phyloP scores from a whole-genome alignment of 2,113 vertebrate species.

The Phaethon lepturus region DNA sequence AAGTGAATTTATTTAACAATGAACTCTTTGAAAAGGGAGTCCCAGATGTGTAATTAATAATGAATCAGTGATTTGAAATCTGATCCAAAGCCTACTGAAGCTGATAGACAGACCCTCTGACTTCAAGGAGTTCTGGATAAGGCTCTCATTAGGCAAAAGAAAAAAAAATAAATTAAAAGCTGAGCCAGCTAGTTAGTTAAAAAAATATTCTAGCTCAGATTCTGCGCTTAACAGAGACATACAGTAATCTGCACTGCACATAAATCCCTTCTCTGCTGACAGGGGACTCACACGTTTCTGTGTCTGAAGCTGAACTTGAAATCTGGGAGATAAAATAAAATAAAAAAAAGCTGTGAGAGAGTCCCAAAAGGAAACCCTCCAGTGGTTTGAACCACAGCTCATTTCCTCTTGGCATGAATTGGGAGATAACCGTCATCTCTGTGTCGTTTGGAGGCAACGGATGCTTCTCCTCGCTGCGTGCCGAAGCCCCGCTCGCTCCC shows the following conservation, averaged over 20 bases:
- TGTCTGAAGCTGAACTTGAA: conserved; percentile 43
- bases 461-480: background rate
- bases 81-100: conserved; percentile 66
- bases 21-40: conserved; percentile 65
- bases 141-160: conserved; percentile 48
- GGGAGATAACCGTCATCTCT: background rate
- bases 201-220: conserved; percentile 34
- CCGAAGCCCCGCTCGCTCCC: background rate
- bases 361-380: conserved; percentile 17
- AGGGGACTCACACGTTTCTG: conserved; percentile 27
- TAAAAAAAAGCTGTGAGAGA: background rate
- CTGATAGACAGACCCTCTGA: conserved; percentile 54
- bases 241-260: background rate
- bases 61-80: conserved; percentile 62
- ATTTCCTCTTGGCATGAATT: conserved; percentile 22
- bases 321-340: conserved; percentile 31
- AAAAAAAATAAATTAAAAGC: conserved; percentile 5
- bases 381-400: background rate
- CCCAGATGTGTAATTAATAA: conserved; percentile 71
- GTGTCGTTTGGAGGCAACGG: background rate
- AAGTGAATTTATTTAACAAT: conserved; percentile 69
- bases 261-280: conserved; percentile 23
- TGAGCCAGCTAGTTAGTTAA: conserved; percentile 35
- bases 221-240: conserved; percentile 3
- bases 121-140: conserved; percentile 57